phyloP scores from a whole-genome alignment of 2,797 vertebrate species.

The Lophotriccus pileatus region DNA sequence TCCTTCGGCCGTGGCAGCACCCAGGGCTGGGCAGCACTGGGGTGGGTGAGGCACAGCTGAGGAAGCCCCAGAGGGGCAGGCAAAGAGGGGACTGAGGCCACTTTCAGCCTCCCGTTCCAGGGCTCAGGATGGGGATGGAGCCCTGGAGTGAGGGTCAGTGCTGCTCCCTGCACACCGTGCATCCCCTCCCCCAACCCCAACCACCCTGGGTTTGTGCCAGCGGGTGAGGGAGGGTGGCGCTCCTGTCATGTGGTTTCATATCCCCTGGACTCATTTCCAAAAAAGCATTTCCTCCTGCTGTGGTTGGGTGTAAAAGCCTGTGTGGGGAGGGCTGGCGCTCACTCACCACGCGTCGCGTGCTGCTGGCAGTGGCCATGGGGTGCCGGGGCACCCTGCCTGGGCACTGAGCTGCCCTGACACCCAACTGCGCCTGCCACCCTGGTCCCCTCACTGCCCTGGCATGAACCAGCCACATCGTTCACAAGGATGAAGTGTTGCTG shows the following conservation, averaged over 20 bases:
- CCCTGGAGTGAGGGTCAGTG: fast-evolving
- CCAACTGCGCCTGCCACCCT: background rate
- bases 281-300: conserved; percentile 48
- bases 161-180: fast-evolving
- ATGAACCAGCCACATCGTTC: background rate
- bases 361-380: background rate
- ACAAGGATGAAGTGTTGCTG: conserved; percentile 49
- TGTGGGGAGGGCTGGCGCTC: background rate
- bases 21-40: fast-evolving
- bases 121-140: background rate
- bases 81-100: fast-evolving
- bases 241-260: background rate
- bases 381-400: background rate
- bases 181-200: fast-evolving
- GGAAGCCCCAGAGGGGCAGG: background rate
- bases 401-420: background rate
- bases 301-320: conserved; percentile 2
- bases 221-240: background rate
- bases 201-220: background rate
- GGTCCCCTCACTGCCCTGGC: background rate
- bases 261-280: background rate
- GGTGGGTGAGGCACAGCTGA: fast-evolving
- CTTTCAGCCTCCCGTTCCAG: background rate
- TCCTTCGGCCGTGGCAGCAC: background rate
- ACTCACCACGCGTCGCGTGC: background rate